These are phyloP conservation scores for Ylistrum balloti DNA, from an alignment of 1,140 invertebrate genomes.

Conservation along the genomic window DNA sequence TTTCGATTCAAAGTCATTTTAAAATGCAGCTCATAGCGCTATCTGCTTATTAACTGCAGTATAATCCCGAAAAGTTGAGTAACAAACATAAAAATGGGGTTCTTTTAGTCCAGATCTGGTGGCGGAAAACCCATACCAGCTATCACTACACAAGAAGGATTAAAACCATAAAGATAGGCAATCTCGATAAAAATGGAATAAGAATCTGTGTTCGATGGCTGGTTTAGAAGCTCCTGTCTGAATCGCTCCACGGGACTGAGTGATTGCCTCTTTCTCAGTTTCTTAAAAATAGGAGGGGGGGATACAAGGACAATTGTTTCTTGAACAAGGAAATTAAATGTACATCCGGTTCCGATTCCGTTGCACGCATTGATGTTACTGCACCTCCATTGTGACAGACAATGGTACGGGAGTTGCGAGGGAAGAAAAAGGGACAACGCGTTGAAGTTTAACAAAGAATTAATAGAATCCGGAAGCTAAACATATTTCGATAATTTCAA, in stretches of 20 bases:
- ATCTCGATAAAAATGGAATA: neutral
- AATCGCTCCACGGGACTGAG: neutral
- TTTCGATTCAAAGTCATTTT: slow-evolving; percentile 1
- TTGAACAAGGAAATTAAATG: neutral
- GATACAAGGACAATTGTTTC: neutral
- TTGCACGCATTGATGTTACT: too few species aligned
- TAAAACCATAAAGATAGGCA: neutral
- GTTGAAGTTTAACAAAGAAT: too few species aligned
- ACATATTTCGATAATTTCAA: too few species aligned
- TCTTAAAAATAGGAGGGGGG: neutral
- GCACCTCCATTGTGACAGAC: too few species aligned
- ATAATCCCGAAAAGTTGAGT: neutral
- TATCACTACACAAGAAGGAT: neutral
- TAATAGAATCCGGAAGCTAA: too few species aligned
- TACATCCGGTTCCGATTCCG: neutral
- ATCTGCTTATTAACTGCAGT: neutral
- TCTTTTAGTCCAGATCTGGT: neutral
- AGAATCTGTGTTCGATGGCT: neutral
- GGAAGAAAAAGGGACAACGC: too few species aligned
- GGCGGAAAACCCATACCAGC: neutral
- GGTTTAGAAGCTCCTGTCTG: neutral
- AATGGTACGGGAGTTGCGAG: neutral
- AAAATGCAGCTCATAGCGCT: neutral
- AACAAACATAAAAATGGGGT: neutral
- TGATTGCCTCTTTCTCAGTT: neutral